These are phyloP conservation scores for Callinectes sapidus DNA, from an alignment of 2,888 invertebrate species.

Conservation along the genomic window DNA sequence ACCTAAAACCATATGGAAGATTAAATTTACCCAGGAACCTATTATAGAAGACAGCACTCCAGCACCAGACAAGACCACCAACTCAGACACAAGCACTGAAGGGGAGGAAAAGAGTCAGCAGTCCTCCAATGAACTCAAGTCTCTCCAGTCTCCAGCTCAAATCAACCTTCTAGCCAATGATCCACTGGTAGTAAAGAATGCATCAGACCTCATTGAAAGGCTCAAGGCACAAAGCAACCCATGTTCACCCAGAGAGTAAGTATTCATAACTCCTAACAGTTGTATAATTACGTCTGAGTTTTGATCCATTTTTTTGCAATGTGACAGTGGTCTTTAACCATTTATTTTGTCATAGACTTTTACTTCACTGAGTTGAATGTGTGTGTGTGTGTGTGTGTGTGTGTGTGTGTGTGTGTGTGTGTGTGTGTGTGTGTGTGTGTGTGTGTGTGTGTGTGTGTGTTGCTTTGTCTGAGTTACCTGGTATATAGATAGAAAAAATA, in stretches of 20 bases:
- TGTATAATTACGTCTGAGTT: neutral
- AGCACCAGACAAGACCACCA: neutral
- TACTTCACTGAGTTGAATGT: neutral
- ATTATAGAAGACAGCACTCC: neutral
- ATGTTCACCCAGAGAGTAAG: neutral
- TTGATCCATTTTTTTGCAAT: neutral
- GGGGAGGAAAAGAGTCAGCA: neutral
- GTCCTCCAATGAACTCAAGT: neutral
- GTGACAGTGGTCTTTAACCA: neutral
- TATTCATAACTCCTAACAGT: too few relatives aligned
- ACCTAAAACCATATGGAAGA: neutral
- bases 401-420: too few relatives aligned
- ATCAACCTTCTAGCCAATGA: neutral
- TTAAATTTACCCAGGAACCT: neutral
- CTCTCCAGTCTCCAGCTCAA: neutral
- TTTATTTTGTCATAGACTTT: neutral
- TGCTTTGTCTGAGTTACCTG: too few relatives aligned
- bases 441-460: too few relatives aligned
- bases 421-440: too few relatives aligned
- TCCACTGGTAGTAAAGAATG: neutral
- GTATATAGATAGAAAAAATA: too few relatives aligned
- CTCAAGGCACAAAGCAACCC: neutral
- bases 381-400: too few relatives aligned
- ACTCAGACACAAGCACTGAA: neutral
- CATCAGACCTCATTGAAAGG: neutral